Base-by-base conservation (phyloP, 2,888 invertebrate species). In the Acanthococcus lagerstroemiae region DNA sequence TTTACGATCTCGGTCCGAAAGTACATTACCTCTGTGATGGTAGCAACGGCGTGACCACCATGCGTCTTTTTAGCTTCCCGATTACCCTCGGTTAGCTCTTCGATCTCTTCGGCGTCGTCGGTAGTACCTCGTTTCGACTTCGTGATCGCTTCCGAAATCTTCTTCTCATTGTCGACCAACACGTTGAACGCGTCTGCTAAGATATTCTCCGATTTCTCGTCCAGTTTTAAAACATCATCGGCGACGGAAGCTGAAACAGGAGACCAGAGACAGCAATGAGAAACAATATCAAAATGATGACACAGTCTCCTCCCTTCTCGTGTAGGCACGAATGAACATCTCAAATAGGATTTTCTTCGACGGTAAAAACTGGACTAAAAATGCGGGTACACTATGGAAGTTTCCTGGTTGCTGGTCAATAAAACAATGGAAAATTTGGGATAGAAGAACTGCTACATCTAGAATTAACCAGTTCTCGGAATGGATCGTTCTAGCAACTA, bases 51-150 rank as follows among this genome's bases (percentile, higher is more conserved):
- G 9, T 58, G 58, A 17, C 63, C 48, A 25, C 54, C 25, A 22
- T 25, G 46, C 5, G 17, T 22, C 54, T 63, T 63, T 44, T 52
- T 63, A 5, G 52, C 22, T 24, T 21, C 52, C 22, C 52, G 52
- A 52, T 52, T 52, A 21, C 52, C 52, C 5, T 63, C 52, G 21
- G 24, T 63, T 3, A 5, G 15, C 21, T 63, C 63, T 54, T 63
- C 63, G n/a, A 63, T 63, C 12, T 63, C 63, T 24, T 63, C 63
- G 12, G 22, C 52, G 21, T 63, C 63, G 27, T 63, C 63, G 30
- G 27, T 52, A 24, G 4, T 26, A 12, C 22, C 25, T 19, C 25
- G 19, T 24, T 44, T 52, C 44, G 50, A 37, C 30, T 52, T 50
- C 9, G 63, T 22, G 19, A 63, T 63, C n/a, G 63, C 54, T 15